These are phyloP conservation scores for Atrina japonica DNA, from an alignment of 2,888 invertebrate genomes.

Conservation along the genomic window DNA sequence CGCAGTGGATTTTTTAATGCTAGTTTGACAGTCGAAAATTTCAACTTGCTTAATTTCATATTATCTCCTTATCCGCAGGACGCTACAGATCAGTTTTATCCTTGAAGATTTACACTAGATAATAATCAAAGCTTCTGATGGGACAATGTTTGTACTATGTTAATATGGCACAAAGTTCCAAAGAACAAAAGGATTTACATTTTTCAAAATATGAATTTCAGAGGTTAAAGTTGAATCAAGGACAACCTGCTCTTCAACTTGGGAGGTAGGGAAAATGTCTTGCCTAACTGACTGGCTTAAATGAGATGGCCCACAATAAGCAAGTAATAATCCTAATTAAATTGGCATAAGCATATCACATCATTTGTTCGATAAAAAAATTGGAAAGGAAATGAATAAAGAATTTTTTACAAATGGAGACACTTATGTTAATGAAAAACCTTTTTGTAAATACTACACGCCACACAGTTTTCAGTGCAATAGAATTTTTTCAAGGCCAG, in stretches of 20 bases:
- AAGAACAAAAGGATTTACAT: slow-evolving; percentile 8
- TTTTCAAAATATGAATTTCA: slow-evolving; percentile 6
- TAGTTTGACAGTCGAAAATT: slow-evolving; percentile 25
- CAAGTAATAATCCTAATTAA: too few species aligned
- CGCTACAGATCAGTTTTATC: not conserved
- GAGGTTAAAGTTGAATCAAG: not conserved
- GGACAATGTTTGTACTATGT: not conserved
- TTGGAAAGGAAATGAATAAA: too few species aligned
- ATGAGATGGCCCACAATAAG: too few species aligned
- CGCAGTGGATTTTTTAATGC: slow-evolving; percentile 10
- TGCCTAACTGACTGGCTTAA: too few species aligned
- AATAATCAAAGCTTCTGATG: not conserved
- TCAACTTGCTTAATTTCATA: slow-evolving; percentile 24
- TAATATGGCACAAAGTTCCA: slow-evolving; percentile 2
- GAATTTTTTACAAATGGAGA: too few species aligned
- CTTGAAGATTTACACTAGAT: not conserved
- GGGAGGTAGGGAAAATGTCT: slow-evolving; percentile 30
- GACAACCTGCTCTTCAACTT: slow-evolving; percentile 21
- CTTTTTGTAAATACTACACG: too few species aligned
- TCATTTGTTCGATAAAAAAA: too few species aligned
- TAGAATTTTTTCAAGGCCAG: too few species aligned
- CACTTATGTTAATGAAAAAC: too few species aligned
- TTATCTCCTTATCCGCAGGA: slow-evolving; percentile 3
- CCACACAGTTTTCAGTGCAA: too few species aligned
- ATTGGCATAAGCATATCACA: too few species aligned